Evolutionary conservation across 2,113 vertebrate genomes (phyloP).

Genomic region (Corythoichthys haematopterus): DNA sequence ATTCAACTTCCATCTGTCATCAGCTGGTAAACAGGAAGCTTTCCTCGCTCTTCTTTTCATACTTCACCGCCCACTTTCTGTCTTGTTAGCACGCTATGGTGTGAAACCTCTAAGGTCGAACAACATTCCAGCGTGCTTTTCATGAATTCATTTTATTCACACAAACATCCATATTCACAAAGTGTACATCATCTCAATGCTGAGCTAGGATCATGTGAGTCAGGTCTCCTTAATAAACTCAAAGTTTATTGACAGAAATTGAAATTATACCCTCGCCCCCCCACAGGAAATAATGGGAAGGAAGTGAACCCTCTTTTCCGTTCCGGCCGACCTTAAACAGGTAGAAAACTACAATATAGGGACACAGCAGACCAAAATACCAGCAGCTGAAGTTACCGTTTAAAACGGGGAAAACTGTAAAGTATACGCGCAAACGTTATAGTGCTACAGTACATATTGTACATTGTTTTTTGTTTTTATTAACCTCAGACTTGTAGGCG

Average conservation of each 20-base stretch:
- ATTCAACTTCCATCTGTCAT: conserved; percentile 23
- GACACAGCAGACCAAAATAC: neutral
- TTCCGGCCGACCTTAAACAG: neutral
- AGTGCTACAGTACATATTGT: no score
- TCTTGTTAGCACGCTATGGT: neutral
- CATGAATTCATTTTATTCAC: neutral
- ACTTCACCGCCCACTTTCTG: conserved; percentile 7
- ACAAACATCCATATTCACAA: no score
- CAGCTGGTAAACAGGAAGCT: conserved; percentile 42
- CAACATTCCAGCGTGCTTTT: neutral
- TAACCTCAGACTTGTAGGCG: no score
- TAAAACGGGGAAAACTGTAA: no score
- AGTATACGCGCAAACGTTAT: no score
- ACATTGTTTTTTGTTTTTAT: no score
- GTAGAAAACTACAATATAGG: neutral
- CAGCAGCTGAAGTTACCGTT: no score
- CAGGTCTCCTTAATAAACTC: no score
- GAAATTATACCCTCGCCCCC: neutral
- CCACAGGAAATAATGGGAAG: neutral
- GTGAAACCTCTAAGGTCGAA: neutral
- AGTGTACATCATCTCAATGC: no score
- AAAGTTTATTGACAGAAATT: neutral
- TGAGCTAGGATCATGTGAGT: no score
- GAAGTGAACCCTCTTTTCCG: neutral
- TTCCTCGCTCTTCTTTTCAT: conserved; percentile 21